Evolutionary conservation across 2,797 vertebrate species (phyloP).

Genomic region (Cirrhinus molitorella): DNA sequence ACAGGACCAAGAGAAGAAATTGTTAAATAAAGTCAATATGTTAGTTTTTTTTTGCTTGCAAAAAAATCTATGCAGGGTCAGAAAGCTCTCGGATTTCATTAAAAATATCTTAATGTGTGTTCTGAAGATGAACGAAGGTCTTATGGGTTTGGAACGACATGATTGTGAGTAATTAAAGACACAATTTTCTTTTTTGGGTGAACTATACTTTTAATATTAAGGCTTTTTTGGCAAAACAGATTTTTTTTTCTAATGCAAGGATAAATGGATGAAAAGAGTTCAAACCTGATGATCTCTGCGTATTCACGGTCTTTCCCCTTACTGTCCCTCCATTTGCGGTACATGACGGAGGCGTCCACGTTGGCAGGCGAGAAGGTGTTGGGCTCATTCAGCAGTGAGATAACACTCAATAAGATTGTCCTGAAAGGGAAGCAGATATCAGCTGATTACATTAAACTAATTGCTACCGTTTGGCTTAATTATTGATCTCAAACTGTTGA

Average conservation of each 20-base stretch:
- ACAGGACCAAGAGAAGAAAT: neutral
- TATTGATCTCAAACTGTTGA: neutral
- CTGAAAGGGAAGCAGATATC: conserved; percentile 69
- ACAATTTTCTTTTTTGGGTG: too few relatives aligned
- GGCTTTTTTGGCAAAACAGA: neutral
- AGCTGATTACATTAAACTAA: neutral
- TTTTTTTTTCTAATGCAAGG: neutral
- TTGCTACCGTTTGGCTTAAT: neutral
- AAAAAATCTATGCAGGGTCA: too few relatives aligned
- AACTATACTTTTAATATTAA: too few relatives aligned
- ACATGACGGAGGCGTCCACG: conserved; percentile 96
- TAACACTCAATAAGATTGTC: conserved; percentile 95
- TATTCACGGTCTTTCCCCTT: conserved; percentile 94
- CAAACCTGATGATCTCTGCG: conserved; percentile 93
- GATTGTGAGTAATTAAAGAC: too few relatives aligned
- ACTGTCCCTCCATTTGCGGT: conserved; percentile 95
- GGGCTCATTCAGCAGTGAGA: conserved; percentile 93
- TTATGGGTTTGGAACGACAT: too few relatives aligned
- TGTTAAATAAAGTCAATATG: too few relatives aligned
- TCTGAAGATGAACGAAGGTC: too few relatives aligned
- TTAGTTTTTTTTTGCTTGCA: too few relatives aligned
- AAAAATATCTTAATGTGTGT: too few relatives aligned
- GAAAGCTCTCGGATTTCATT: too few relatives aligned
- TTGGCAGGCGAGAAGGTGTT: conserved; percentile 97
- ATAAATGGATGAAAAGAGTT: neutral